phyloP scores from a whole-genome alignment of 2,797 vertebrate species.

The Mus caroli region DNA sequence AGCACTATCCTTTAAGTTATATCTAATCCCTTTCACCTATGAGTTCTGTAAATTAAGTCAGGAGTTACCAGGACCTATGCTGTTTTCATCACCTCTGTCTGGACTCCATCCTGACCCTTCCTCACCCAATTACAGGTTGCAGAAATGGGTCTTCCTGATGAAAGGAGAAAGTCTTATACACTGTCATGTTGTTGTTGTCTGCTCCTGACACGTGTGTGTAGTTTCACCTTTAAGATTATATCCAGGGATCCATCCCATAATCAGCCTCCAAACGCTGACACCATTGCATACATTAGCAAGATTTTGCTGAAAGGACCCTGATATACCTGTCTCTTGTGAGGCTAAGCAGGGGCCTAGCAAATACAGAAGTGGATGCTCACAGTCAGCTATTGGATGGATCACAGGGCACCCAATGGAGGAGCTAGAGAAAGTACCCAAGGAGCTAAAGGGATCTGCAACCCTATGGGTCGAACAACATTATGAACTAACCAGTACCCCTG shows the following conservation, averaged over 20 bases:
- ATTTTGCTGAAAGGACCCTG: too few relatives aligned
- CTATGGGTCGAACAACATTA: too few relatives aligned
- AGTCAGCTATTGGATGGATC: too few relatives aligned
- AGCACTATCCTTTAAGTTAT: background rate
- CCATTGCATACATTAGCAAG: too few relatives aligned
- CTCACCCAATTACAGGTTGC: background rate
- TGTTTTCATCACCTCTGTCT: slow-evolving; percentile 12
- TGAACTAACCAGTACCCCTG: too few relatives aligned
- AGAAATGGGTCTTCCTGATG: background rate
- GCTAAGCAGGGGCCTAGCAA: too few relatives aligned
- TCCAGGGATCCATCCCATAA: background rate
- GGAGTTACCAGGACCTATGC: background rate
- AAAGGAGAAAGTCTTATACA: slow-evolving; percentile 4
- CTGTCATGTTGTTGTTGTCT: background rate
- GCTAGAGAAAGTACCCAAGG: too few relatives aligned
- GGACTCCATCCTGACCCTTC: slow-evolving; percentile 14
- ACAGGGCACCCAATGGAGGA: too few relatives aligned
- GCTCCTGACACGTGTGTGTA: background rate
- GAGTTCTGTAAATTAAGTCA: background rate
- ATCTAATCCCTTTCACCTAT: background rate
- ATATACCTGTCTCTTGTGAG: too few relatives aligned
- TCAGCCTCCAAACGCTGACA: too few relatives aligned
- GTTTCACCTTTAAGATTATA: background rate
- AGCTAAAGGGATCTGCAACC: too few relatives aligned
- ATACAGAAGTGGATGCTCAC: too few relatives aligned